Base-by-base conservation (phyloP, 2,113 vertebrate species). In the Lophochroa leadbeateri region DNA sequence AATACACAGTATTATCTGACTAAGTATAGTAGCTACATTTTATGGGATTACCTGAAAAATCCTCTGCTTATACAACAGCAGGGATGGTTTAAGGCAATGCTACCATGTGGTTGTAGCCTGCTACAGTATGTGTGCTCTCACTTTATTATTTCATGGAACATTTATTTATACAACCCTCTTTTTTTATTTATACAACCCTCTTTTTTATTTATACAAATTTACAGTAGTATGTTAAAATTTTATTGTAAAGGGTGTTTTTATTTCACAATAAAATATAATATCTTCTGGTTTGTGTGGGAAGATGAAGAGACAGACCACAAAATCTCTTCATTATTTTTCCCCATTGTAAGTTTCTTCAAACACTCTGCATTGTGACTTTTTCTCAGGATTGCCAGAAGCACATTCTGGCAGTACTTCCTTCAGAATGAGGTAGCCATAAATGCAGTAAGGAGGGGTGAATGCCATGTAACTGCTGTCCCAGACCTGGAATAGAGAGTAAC, bases 141-240 rank as follows among this genome's bases (percentile, higher is more conserved):
- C 28, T 79, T 88, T 57, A 46, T 74, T 93, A 11, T 77, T 75
- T 83, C 44, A 74, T 49, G n/a, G 35, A 93, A 88, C 33, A 52
- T 74, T 86, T 72, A 60, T 90, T 92, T 94, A 64, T 77, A 75
- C 13, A 76, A 5, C 3, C 43, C 18, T 68, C 11, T 65, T 27
- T 39, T 94, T 87, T 74, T 77, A 87, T 93, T 95, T 88, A 80
- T 46, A 25, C 21, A 80, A 6, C 4, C 46, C 17, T 64, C 11
- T 65, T 27, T 39, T 94, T 87, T 74, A 87, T 93, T 95, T 88
- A 80, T 46, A 21, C 25, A 80, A 75, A 83, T 79, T 82, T 91
- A 64, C 24, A n/a, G 28, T 25, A 44, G 11, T 20, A 77, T 61
- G 39, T 93, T 92, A 31, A 82, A 57, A 52, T 67, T 69, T 85